phyloP scores from a whole-genome alignment of 2,888 invertebrate genomes.

The Lutraria lutraria region DNA sequence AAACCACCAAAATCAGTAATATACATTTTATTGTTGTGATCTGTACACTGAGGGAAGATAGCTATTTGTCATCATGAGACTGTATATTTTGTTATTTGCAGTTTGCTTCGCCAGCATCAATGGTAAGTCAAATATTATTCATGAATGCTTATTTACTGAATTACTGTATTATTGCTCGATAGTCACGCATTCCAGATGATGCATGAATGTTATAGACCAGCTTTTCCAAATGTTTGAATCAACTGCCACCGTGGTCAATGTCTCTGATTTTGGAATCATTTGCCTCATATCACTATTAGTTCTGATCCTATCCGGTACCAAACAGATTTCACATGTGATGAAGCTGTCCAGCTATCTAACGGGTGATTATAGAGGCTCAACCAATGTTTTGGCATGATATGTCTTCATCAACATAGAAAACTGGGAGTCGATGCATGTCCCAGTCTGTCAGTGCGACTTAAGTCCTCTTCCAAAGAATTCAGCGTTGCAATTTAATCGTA shows the following conservation, averaged over 20 bases:
- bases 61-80: constrained; percentile 6
- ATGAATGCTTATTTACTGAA: neutral
- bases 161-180: neutral
- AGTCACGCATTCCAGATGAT: neutral
- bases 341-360: no score
- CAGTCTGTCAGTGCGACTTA: no score
- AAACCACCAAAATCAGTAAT: neutral
- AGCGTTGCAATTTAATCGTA: no score
- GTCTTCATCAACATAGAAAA: no score
- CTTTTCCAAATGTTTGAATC: neutral
- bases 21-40: neutral
- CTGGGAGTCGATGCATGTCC: no score
- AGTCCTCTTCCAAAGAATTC: no score
- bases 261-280: neutral
- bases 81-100: constrained; percentile 9
- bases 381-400: no score
- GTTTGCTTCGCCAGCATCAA: constrained; percentile 4
- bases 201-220: neutral
- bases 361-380: no score
- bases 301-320: no score
- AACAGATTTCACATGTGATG: no score
- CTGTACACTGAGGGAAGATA: neutral
- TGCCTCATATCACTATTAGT: neutral
- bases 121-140: neutral
- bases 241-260: neutral